Evolutionary conservation across 2,797 vertebrate species (phyloP), one percentile per base, ranked within the genome.

Genomic region (Heliangelus exortis): DNA sequence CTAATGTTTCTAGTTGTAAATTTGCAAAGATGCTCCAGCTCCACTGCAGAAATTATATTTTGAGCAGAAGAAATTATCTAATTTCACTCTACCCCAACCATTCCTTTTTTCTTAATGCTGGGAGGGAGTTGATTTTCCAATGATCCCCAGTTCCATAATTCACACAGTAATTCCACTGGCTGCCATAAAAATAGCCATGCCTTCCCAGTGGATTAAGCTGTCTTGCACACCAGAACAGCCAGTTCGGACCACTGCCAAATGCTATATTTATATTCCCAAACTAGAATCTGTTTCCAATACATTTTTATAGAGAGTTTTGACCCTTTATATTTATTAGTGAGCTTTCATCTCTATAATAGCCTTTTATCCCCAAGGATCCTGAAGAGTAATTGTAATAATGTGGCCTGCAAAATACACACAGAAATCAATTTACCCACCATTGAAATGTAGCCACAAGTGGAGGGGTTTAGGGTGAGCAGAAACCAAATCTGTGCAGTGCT

Each of bases 301-400:
- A 58, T 93, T 94, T 97, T 95, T 95, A 95, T 91, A 79, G 92
- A 66, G 82, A 81, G 62, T 93, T 97, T 94, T 90, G 94, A 96
- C 95, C 94, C 93, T 92, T 97, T 93, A 72, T 95, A 96, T 96
- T 97, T 96, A 86, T 93, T 96, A 97, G 96, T 94, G 87, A 96
- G 95, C 85, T 94, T 92, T 94, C 87, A 92, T 92, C 95, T 95
- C 74, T 67, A 12, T 93, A 93, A 96, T 67, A 90, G 91, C 83
- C 88, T 79, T 91, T 86, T 59, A 95, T 97, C 94, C 96, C 95
- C 79, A 94, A 96, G 92, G 96, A 96, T 88, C 67, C 77, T 20
- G 77, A 96, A 67, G 87, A 94, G 69, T 91, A 91, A 95, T 92
- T 93, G 91, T 92, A 92, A 95, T 92, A 96, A 93, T 80, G 66